These are phyloP conservation scores for Paramisgurnus dabryanus DNA, from an alignment of 2,113 vertebrate genomes.

Conservation along the genomic window DNA sequence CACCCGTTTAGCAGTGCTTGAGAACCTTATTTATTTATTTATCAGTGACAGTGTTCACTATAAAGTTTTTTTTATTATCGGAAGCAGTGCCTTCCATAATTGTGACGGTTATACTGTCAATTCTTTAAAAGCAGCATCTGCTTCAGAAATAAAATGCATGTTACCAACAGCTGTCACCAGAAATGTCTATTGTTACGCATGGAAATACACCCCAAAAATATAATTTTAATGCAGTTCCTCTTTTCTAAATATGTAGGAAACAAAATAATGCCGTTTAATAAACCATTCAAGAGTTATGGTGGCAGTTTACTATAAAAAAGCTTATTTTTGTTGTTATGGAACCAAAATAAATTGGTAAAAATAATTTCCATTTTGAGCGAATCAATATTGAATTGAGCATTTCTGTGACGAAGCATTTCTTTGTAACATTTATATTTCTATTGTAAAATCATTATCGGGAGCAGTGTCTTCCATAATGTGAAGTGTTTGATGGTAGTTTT, in stretches of 20 bases:
- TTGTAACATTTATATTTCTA: slow-evolving; percentile 62
- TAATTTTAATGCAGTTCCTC: neutral
- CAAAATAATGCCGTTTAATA: neutral
- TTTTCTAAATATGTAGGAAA: slow-evolving; percentile 7
- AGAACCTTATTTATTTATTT: slow-evolving; percentile 80
- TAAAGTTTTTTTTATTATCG: slow-evolving; percentile 93
- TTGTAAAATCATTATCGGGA: slow-evolving; percentile 86
- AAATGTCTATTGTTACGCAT: slow-evolving; percentile 36
- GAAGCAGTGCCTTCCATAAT: slow-evolving; percentile 99
- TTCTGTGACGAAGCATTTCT: slow-evolving; percentile 62
- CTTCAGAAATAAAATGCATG: slow-evolving; percentile 76
- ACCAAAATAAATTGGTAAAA: neutral
- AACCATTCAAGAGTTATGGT: no score
- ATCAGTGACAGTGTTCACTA: slow-evolving; percentile 96
- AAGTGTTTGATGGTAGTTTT: slow-evolving; percentile 93
- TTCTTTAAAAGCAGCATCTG: slow-evolving; percentile 96
- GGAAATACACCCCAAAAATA: neutral
- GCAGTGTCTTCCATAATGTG: slow-evolving; percentile 98
- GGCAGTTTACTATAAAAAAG: no score
- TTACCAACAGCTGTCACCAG: slow-evolving; percentile 53
- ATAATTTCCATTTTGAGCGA: slow-evolving; percentile 5
- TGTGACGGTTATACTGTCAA: slow-evolving; percentile 99
- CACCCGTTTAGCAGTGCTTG: slow-evolving; percentile 54
- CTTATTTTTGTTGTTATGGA: neutral
- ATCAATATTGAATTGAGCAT: slow-evolving; percentile 27